Evolutionary conservation across 1,140 invertebrate species (phyloP).

Genomic region (Streblospio benedicti): DNA sequence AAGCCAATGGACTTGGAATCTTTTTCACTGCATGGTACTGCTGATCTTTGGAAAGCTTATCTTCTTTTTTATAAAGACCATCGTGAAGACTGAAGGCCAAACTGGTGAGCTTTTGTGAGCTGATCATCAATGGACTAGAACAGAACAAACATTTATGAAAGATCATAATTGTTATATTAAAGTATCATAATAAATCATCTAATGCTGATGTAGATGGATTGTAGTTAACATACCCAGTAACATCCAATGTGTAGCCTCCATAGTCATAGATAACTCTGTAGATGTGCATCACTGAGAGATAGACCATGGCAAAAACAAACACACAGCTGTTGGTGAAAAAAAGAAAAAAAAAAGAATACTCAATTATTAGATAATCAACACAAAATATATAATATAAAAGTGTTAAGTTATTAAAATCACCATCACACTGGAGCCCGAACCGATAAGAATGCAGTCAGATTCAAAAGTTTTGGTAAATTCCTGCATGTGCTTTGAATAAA

Average conservation of each 20-base stretch:
- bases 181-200: too few relatives aligned
- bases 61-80: slow-evolving; percentile 57
- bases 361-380: background rate
- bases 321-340: slow-evolving; percentile 11
- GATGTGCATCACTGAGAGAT: slow-evolving; percentile 75
- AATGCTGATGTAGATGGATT: too few relatives aligned
- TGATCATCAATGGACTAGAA: slow-evolving; percentile 87
- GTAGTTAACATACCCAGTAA: slow-evolving; percentile 69
- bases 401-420: background rate
- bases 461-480: too few relatives aligned
- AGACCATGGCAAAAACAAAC: slow-evolving; percentile 56
- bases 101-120: slow-evolving; percentile 87
- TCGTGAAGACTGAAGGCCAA: slow-evolving; percentile 86
- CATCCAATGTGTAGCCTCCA: slow-evolving; percentile 78
- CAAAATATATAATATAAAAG: background rate
- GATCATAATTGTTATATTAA: too few relatives aligned
- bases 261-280: slow-evolving; percentile 79
- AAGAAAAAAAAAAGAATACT: background rate
- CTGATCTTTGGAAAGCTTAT: slow-evolving; percentile 60
- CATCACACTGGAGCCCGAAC: too few relatives aligned
- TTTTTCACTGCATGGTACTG: slow-evolving; percentile 57
- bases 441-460: too few relatives aligned
- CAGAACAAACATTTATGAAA: too few relatives aligned
- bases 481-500: too few relatives aligned
- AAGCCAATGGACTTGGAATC: slow-evolving; percentile 31